Base-by-base conservation (phyloP, 1,140 invertebrate genomes). In the Littorina saxatilis region DNA sequence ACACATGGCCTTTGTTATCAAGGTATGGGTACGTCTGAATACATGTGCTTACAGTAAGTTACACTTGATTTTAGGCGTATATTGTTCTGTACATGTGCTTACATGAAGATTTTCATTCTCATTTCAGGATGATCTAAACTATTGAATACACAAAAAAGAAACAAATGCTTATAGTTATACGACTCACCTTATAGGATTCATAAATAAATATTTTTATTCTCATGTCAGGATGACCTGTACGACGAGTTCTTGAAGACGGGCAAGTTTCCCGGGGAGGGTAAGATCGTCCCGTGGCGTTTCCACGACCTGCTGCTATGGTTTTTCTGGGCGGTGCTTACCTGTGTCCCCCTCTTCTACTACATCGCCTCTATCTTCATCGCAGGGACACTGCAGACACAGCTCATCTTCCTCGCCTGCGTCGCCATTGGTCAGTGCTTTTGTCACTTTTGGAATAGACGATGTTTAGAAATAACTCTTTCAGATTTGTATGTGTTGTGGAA, bases 81-180 rank as follows among this genome's bases (percentile, higher is more conserved):
- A n/a, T n/a, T n/a, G n/a, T n/a, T n/a, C n/a, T n/a, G n/a, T n/a
- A n/a, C n/a, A n/a, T n/a, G n/a, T n/a, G n/a, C n/a, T n/a, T n/a
- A n/a, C n/a, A n/a, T n/a, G n/a, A n/a, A n/a, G n/a, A n/a, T n/a
- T 73, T 75, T 79, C 82, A 27, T 77, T 72, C 61, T 37, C 9
- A 32, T 87, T 80, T 3, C 77, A 92, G 91, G 91, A 92, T 87
- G 86, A 91, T 39, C 82, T 91, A 52, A 91, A 88, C 76, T n/a
- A n/a, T n/a, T n/a, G n/a, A n/a, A n/a, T n/a, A n/a, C n/a, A n/a
- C n/a, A n/a, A n/a, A n/a, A n/a, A n/a, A n/a, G n/a, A n/a, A n/a
- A n/a, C n/a, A n/a, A n/a, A n/a, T n/a, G n/a, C n/a, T n/a, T n/a
- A n/a, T n/a, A n/a, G n/a, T n/a, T n/a, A n/a, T n/a, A n/a, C n/a